Conservation (phyloP, 2,113 vertebrate species). For the Gymnobelideus leadbeateri region DNA sequence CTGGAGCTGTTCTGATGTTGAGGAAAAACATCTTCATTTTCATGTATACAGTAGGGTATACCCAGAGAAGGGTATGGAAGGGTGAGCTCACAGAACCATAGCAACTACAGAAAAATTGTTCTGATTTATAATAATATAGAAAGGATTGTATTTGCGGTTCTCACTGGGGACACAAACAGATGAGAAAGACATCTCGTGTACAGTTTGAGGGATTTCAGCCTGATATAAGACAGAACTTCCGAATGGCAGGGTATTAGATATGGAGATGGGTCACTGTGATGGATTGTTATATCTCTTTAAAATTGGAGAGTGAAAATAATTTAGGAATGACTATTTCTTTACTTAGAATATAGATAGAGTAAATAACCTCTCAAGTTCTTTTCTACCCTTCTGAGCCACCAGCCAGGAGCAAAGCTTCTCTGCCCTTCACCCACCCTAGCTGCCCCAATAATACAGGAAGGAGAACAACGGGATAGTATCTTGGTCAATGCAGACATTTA, state of each 20-base stretch:
- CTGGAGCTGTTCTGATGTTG: conserved; percentile 36
- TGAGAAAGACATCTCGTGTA: neutral
- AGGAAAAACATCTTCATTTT: neutral
- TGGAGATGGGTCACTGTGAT: neutral
- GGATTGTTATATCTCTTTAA: neutral
- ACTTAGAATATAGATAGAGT: neutral
- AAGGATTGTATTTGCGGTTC: neutral
- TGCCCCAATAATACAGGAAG: neutral
- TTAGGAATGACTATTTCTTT: neutral
- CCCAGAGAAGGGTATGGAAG: conserved; percentile 7
- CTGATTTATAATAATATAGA: neutral
- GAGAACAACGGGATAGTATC: neutral
- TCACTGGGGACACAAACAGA: neutral
- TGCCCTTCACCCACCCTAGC: neutral
- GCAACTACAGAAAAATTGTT: neutral
- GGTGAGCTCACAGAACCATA: conserved; percentile 50
- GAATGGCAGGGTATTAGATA: neutral
- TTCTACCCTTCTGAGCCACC: neutral
- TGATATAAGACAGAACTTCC: neutral
- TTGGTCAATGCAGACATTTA: neutral
- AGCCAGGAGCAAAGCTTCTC: neutral
- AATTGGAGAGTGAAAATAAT: neutral
- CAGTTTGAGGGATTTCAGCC: neutral
- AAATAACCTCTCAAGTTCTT: neutral
- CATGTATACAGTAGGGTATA: neutral